Evolutionary conservation across 1,140 invertebrate genomes (phyloP), one percentile per base, ranked within the genome.

Genomic region (Frieseomelitta varia): DNA sequence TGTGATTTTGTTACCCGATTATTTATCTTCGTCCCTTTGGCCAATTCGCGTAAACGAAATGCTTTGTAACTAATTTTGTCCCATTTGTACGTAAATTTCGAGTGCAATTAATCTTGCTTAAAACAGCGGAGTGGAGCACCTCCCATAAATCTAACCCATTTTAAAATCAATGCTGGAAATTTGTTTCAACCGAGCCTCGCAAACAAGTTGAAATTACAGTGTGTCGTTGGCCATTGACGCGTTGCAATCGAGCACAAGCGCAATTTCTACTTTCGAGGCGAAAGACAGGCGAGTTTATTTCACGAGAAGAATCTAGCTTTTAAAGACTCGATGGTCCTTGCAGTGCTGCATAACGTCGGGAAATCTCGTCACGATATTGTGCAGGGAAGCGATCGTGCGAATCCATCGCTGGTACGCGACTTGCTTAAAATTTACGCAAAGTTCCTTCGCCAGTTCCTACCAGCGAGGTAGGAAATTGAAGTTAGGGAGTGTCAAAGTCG

Each of bases 401-500:
- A 80, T 61, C 76, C 30, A n/a, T 55, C 51, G 51, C 6, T 34
- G 24, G 68, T 58, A 34, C 30, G 55, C 68, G 67, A 80, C 30
- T 30, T 51, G 69, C 34, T 81, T 73, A 69, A 69, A 68, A 79
- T 81, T 73, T 68, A 4, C 30, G 55, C 34, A 24, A 81, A 81
- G 63, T 68, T 79, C 68, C 77, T 68, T 79, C 39, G 53, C 27
- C 63, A 79, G 27, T 79, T 68, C 6, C 51, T 34, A 27, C 19
- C 24, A 61, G 51, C 39, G 39, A 6, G 77, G 51, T 68, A 34
- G 63, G 63, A 79, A 79, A 65, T 79, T 68, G 77, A 68, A 79
- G 65, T 79, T 68, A 55, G 51, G 24, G 77, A 79, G 63, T 79
- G 77, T 79, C 77, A 79, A 79, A 79, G 77, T 79, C 63, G 77